Percentiles rank a stretch among this genome's conserved stretches.
Conservation (phyloP, 2,797 vertebrate genomes). For the Acanthurus tractus region DNA sequence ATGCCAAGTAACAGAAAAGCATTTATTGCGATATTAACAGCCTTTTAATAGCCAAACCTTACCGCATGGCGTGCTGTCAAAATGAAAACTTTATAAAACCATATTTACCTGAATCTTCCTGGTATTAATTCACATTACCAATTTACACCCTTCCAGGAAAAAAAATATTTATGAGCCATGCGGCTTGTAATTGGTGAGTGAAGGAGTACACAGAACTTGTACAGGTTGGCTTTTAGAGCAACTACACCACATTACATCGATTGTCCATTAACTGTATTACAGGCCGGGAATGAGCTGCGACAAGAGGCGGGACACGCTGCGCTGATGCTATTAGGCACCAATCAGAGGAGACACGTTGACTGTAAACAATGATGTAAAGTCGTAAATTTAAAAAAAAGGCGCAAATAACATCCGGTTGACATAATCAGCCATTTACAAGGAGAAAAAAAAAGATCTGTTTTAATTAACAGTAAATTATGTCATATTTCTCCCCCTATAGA, state of each 20-base stretch:
- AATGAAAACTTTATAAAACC: background rate
- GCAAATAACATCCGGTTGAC: slow-evolving; percentile 1
- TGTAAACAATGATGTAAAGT: slow-evolving; percentile 26
- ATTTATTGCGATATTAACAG: too few relatives aligned
- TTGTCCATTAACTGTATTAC: slow-evolving; percentile 47
- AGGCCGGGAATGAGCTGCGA: slow-evolving; percentile 33
- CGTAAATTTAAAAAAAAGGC: slow-evolving; percentile 5
- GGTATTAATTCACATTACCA: background rate
- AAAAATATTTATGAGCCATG: background rate
- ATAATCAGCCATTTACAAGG: background rate
- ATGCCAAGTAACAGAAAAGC: too few relatives aligned
- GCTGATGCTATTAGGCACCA: slow-evolving; percentile 20
- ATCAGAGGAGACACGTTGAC: slow-evolving; percentile 22
- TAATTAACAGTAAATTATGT: too few relatives aligned
- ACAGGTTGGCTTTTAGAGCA: slow-evolving; percentile 36
- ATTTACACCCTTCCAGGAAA: background rate
- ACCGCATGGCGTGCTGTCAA: background rate
- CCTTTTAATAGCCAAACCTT: background rate
- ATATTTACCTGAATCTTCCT: slow-evolving; percentile 2
- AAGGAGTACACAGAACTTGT: background rate
- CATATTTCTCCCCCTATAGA: background rate
- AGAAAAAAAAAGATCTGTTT: background rate
- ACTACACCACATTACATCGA: background rate
- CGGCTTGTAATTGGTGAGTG: background rate
- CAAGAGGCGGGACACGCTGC: slow-evolving; percentile 34